phyloP scores from a whole-genome alignment of 1,140 invertebrate species.

The Hetaerina americana region DNA sequence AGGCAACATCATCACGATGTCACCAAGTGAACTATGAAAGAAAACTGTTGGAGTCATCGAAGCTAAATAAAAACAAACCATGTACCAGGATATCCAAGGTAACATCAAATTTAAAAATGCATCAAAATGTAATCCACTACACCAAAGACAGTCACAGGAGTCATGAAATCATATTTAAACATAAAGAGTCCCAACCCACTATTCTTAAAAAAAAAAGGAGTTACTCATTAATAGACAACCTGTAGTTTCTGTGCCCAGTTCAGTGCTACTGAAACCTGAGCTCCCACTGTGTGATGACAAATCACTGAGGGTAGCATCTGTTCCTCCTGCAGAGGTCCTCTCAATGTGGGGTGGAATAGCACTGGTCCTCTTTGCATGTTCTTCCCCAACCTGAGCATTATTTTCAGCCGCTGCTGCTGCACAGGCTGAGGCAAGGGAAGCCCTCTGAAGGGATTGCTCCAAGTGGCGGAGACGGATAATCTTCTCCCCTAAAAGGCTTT shows the following conservation, averaged over 20 bases:
- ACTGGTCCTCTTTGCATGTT: constrained; percentile 27
- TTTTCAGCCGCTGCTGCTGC: constrained; percentile 18
- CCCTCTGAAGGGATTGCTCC: constrained; percentile 49
- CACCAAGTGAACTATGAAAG: no score
- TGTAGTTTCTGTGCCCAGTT: constrained; percentile 22
- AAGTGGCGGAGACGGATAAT: constrained; percentile 60
- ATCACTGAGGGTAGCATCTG: constrained; percentile 43
- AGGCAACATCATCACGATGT: no score
- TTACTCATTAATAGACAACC: not conserved
- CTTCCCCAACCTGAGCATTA: constrained; percentile 24
- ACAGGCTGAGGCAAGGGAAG: not conserved
- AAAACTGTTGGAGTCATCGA: no score
- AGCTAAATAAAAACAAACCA: no score
- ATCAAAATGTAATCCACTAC: no score
- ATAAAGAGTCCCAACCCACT: no score
- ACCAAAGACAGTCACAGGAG: no score
- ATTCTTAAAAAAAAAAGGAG: not conserved
- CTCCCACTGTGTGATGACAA: constrained; percentile 48
- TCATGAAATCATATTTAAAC: no score
- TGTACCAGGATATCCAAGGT: no score
- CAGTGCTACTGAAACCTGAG: constrained; percentile 54
- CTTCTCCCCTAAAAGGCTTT: constrained; percentile 61
- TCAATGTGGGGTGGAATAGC: constrained; percentile 28
- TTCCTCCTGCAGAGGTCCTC: constrained; percentile 30
- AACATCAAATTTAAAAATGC: no score